phyloP scores from a whole-genome alignment of 2,113 vertebrate genomes.

The Tapirus terrestris region DNA sequence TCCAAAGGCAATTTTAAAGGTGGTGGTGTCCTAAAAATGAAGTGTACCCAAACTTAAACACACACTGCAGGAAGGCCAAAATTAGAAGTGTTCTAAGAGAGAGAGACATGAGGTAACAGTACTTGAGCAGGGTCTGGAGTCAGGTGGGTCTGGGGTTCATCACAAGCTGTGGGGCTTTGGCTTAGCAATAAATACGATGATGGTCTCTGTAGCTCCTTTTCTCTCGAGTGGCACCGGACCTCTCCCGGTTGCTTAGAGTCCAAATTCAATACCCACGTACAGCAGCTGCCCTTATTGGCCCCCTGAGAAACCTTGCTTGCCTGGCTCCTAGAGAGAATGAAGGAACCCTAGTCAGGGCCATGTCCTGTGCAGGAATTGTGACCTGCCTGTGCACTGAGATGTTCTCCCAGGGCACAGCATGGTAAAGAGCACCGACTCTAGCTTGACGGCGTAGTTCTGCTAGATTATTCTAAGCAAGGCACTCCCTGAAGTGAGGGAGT shows the following conservation, averaged over 20 bases:
- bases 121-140: background rate
- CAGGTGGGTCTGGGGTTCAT: background rate
- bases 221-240: background rate
- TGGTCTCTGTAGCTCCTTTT: background rate
- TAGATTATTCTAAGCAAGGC: background rate
- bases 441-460: background rate
- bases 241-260: background rate
- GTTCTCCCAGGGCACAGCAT: background rate
- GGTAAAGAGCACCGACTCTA: background rate
- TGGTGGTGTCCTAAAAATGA: background rate
- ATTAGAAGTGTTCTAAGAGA: background rate
- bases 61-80: background rate
- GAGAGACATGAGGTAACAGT: background rate
- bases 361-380: background rate
- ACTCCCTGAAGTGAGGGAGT: background rate
- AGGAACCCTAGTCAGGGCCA: background rate
- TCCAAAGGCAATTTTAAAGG: conserved; percentile 31
- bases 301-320: background rate
- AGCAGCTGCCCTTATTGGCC: background rate
- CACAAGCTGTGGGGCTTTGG: background rate
- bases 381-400: background rate
- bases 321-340: background rate
- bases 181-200: background rate
- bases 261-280: background rate
- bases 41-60: background rate